Evolutionary conservation across 2,113 vertebrate species (phyloP), one percentile per base, ranked within the genome.

Genomic region (Solea senegalensis): DNA sequence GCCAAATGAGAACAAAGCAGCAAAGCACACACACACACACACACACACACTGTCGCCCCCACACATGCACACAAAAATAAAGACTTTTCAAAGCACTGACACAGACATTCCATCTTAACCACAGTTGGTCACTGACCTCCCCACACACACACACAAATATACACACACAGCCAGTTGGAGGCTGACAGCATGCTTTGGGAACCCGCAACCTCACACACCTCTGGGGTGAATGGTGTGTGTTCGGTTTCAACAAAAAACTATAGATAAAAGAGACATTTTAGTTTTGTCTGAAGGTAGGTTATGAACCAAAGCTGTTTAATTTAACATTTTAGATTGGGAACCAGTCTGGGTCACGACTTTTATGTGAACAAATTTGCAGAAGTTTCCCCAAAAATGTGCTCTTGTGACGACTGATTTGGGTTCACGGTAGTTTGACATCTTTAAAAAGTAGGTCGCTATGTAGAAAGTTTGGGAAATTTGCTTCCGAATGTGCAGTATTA

Each of bases 151-250:
- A 59, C 57, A 71, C 69, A 76, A 55, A 71, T 69, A 81, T 78
- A 77, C 81, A 76, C 70, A 75, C 60, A 75, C 12, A 65, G 76
- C 83, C 92, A 92, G 90, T 92, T 92, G 91, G 91, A 92, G 89
- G 83, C 84, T 88, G 89, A 91, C 86, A 88, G 85, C 80, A 88
- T 71, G 90, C 88, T 90, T 82, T 87, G 83, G 88, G 89, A 83
- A 75, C 61, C 75, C 65, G 50, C 74, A 78, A 78, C 86, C 81
- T 86, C 81, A 82, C 85, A 81, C 85, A 82, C 81, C 86, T 91
- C 76, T 67, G 9, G 82, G 85, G 77, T 26, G 41, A 74, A 53
- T 51, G 56, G 62, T 65, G 82, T 62, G 75, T 49, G 72, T 26
- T 43, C 52, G 66, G 21, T 21, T 21, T 21, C 21, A 21, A 21